Evolutionary conservation across 2,888 invertebrate genomes (phyloP), one percentile per base, ranked within the genome.

Genomic region (Trachelus tabidus): DNA sequence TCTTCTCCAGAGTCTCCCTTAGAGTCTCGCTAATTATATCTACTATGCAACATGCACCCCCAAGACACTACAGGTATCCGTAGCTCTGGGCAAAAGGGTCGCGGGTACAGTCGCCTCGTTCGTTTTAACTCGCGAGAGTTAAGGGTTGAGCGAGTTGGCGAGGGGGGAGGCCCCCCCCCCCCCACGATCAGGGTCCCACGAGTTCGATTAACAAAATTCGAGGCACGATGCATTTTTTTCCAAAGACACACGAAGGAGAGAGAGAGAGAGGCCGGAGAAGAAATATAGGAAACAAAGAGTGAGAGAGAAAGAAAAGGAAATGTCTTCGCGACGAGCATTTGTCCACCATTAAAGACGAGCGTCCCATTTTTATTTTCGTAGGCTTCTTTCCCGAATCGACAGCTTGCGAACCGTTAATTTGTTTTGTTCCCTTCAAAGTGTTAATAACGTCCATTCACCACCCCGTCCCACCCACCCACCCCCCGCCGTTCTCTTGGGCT

Each of bases 381-480:
- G 1, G 9, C 56, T 23, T 9, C 23, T 56, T 56, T 9, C 4
- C 23, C 56, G 23, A 15, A 56, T 23, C 9, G 23, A 56, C 23
- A 23, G 9, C 4, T 40, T 12, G 15, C 15, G 15, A 40, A 40
- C 73, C 78, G 75, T 78, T 80, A 82, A 83, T 83, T 83, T 81
- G 81, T 80, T 83, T 80, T 82, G 74, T 78, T 76, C 78, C 69
- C 77, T 77, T 68, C 75, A 80, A 82, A 79, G 82, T 83, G 83
- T 82, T 82, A 83, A 82, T 83, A 83, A 80, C 81, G 79, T 77
- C 76, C 40, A 78, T 76, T 76, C 75, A 69, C 73, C 73, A 3
- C 31, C 69, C 35, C 69, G 15, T 12, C n/a, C 31, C 35, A 11
- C 30, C 69, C 15, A 1, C 40, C 31, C 69, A n/a, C 15, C 15